These are phyloP conservation scores for Cyprinodon variegatus DNA, from an alignment of 2,113 vertebrate species.

Conservation along the genomic window DNA sequence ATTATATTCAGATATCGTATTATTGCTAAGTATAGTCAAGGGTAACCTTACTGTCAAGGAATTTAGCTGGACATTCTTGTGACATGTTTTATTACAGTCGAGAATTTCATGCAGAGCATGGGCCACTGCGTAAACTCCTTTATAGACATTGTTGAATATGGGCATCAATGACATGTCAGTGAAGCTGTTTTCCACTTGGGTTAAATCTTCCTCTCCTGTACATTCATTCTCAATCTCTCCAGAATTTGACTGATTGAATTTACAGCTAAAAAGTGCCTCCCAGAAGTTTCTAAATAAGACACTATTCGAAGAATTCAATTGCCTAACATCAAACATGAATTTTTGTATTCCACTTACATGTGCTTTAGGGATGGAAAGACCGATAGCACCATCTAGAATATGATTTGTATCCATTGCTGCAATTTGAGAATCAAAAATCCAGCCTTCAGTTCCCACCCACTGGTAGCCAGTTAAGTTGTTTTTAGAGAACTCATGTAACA, in stretches of 20 bases:
- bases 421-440: slow-evolving; percentile 74
- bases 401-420: slow-evolving; percentile 57
- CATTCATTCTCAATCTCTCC: slow-evolving; percentile 36
- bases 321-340: slow-evolving; percentile 72
- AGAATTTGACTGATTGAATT: slow-evolving; percentile 27
- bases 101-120: slow-evolving; percentile 69
- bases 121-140: slow-evolving; percentile 77
- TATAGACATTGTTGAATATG: slow-evolving; percentile 77
- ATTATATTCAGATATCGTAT: neutral
- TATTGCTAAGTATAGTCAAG: neutral
- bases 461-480: slow-evolving; percentile 77
- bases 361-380: slow-evolving; percentile 75
- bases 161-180: slow-evolving; percentile 79
- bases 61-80: slow-evolving; percentile 42
- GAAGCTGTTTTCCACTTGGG: slow-evolving; percentile 66
- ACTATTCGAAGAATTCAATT: slow-evolving; percentile 56
- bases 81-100: slow-evolving; percentile 65
- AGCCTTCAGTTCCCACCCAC: slow-evolving; percentile 79
- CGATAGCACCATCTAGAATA: slow-evolving; percentile 74
- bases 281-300: slow-evolving; percentile 70
- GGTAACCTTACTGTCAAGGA: slow-evolving; percentile 55
- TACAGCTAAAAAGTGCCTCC: slow-evolving; percentile 71
- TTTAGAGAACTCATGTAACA: slow-evolving; percentile 60
- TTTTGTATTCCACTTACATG: slow-evolving; percentile 66
- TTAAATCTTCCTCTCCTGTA: slow-evolving; percentile 70